Evolutionary conservation across 1,140 invertebrate species (phyloP).

Genomic region (Drosophila simulans): DNA sequence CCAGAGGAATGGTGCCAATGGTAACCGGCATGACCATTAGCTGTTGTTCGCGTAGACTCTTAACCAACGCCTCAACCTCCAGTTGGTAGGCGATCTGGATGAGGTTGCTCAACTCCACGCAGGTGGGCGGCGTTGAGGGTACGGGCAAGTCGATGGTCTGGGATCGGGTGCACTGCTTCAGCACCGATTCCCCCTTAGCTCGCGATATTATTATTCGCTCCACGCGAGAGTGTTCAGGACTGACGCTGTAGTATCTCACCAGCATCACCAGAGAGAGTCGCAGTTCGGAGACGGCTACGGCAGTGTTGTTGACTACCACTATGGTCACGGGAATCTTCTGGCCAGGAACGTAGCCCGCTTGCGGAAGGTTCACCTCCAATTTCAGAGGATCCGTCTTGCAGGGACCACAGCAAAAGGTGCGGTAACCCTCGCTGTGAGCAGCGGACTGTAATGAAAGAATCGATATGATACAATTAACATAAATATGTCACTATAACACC

Average conservation of each 20-base stretch:
- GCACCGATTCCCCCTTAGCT: conserved; percentile 85
- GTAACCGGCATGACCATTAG: conserved; percentile 85
- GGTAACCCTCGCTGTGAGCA: conserved; percentile 66
- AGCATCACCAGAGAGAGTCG: conserved; percentile 85
- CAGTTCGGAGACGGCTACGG: conserved; percentile 85
- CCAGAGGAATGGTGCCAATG: conserved; percentile 86
- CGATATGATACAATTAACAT: too few species aligned
- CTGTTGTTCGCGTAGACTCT: conserved; percentile 85
- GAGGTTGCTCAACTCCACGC: conserved; percentile 88
- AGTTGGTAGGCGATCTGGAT: conserved; percentile 89
- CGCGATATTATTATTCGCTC: conserved; percentile 86
- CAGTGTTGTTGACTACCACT: conserved; percentile 84
- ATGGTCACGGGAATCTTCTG: conserved; percentile 71
- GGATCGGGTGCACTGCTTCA: conserved; percentile 79
- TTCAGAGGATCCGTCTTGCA: conserved; percentile 76
- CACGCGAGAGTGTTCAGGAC: conserved; percentile 86
- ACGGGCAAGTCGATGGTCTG: conserved; percentile 85
- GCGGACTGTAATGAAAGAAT: conserved; percentile 67
- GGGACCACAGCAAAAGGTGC: conserved; percentile 78
- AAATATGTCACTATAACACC: too few species aligned
- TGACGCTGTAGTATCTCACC: conserved; percentile 84
- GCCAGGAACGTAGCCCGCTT: conserved; percentile 77
- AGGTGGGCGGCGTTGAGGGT: conserved; percentile 89
- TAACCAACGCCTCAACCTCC: conserved; percentile 85
- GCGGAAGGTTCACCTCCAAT: conserved; percentile 72